Conservation (phyloP, 2,797 vertebrate genomes). For the Sphenopsis melanotis region DNA sequence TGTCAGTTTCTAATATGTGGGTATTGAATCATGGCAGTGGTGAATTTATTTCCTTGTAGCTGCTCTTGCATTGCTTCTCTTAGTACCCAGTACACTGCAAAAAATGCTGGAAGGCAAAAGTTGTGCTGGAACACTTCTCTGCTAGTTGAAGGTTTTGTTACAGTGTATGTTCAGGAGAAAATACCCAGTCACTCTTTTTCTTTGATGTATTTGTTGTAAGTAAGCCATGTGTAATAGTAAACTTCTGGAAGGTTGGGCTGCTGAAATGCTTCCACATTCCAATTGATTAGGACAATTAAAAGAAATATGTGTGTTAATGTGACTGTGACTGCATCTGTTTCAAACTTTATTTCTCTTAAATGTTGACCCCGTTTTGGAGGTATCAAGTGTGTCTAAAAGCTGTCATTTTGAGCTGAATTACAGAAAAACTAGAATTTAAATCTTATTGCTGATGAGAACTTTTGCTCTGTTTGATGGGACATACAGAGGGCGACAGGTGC, state of each 20-base stretch:
- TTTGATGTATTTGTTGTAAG: background rate
- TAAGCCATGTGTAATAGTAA: background rate
- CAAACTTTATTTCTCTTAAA: background rate
- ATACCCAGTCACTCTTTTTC: background rate
- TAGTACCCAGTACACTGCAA: background rate
- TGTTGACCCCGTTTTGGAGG: background rate
- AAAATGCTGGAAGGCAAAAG: conserved; percentile 26
- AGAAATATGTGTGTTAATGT: background rate
- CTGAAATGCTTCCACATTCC: background rate
- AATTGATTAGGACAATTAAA: background rate
- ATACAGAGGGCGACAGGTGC: background rate
- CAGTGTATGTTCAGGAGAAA: background rate
- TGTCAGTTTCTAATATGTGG: background rate
- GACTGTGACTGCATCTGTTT: background rate
- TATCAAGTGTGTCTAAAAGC: background rate
- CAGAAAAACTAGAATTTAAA: background rate
- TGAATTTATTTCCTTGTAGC: conserved; percentile 1
- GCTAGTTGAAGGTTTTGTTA: background rate
- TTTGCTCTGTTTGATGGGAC: background rate
- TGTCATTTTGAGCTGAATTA: background rate
- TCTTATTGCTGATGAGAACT: background rate
- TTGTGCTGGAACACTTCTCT: background rate
- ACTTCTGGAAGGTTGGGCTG: background rate
- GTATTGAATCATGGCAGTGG: background rate
- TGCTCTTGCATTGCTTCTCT: background rate